A percentile compares a stretch with the other conserved stretches of the same genome.
Evolutionary conservation across 1,140 invertebrate genomes (phyloP).

Genomic region (Penaeus indicus): DNA sequence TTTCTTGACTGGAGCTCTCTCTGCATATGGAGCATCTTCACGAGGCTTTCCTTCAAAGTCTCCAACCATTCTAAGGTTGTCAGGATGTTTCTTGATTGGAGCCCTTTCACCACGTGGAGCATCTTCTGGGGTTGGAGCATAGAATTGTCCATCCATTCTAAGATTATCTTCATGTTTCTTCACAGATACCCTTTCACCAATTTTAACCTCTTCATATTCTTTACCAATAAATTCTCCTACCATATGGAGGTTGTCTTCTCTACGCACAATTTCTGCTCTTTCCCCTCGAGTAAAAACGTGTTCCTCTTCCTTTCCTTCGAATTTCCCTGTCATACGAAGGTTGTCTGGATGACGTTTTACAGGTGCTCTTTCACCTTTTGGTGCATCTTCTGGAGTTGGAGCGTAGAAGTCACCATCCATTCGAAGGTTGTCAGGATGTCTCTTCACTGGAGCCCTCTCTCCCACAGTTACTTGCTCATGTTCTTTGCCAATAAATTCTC

Average conservation of each 20-base stretch:
- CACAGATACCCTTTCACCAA: background rate
- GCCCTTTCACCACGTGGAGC: conserved; percentile 36
- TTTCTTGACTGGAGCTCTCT: conserved; percentile 48
- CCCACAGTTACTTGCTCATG: no score
- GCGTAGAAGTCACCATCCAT: conserved; percentile 53
- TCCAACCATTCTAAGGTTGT: conserved; percentile 49
- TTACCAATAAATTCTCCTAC: conserved; percentile 35
- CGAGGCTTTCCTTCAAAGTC: conserved; percentile 34
- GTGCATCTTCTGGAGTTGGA: conserved; percentile 66
- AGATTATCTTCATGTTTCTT: conserved; percentile 49
- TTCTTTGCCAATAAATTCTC: no score
- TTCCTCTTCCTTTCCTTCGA: conserved; percentile 70
- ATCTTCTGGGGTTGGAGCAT: conserved; percentile 59
- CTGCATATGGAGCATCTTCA: conserved; percentile 31
- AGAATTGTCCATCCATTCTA: conserved; percentile 62
- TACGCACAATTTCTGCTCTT: conserved; percentile 69
- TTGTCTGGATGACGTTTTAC: conserved; percentile 69
- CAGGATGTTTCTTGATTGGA: conserved; percentile 38
- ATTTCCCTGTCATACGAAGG: conserved; percentile 72
- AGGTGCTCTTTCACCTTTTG: conserved; percentile 67
- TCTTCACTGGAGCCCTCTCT: conserved; percentile 67
- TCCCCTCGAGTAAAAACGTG: conserved; percentile 70
- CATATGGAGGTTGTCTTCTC: conserved; percentile 28
- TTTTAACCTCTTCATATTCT: conserved; percentile 60
- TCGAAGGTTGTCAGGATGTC: conserved; percentile 74